Base-by-base conservation (phyloP, 2,113 vertebrate species). In the Nothocercus nigrocapillus region DNA sequence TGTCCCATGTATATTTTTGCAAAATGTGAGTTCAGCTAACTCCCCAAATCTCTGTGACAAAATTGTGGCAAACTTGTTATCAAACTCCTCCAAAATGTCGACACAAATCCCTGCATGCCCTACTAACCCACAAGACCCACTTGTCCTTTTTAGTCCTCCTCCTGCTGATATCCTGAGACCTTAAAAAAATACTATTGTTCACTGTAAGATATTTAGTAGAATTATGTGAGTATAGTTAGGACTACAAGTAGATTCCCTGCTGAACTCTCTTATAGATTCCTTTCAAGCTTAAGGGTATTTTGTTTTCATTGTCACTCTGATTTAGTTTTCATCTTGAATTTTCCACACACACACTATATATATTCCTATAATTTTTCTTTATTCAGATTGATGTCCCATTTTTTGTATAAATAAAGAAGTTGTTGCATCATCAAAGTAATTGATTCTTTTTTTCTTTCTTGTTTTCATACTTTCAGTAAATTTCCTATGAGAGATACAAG, bases 231-330 rank as follows among this genome's bases (percentile, higher is more conserved):
- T 53, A 34, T 4, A 38, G 19, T 53, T 77, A 32, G 58, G 19
- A 4, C 8, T 47, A 54, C 24, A 88, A 73, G 11, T 14, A 84
- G 5, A 1, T 61, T 92, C 92, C 67, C 7, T 42, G 45, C 38
- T 61, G 25, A 88, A 44, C 2, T 9, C 4, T 34, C 3, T 22
- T 67, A n/a, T 47, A 1, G 2, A 6, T 10, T 1, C 7, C 22
- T 94, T 84, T 68, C 47, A 73, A 13, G 4, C 0, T 1, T 36
- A 44, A 79, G 38, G 42, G 13, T 47, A 0, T 64, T 87, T 90
- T 19, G 4, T 63, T 9, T 72, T 84, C 11, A 8, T 64, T 89
- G 42, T 56, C 5, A 4, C 6, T 73, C 62, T 66, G 17, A 27
- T 77, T 49, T 36, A 62, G 3, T 44, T 49, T 87, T 77, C 13